Conservation (phyloP, 1,140 invertebrate genomes). For the Drosophila bifasciata region DNA sequence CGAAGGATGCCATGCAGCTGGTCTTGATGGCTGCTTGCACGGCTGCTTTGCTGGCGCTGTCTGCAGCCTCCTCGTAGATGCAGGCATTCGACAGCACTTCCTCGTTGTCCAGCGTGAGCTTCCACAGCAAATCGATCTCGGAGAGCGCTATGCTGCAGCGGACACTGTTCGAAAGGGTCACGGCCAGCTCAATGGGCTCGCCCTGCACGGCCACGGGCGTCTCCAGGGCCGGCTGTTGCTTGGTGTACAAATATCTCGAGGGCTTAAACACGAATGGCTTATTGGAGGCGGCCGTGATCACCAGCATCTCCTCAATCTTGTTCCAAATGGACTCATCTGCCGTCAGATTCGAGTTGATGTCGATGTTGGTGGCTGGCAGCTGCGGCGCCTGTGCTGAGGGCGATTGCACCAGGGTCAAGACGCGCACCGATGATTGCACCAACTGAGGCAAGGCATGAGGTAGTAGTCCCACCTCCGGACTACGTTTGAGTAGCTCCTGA, state of each 20-base stretch:
- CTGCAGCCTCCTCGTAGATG: conserved; percentile 74
- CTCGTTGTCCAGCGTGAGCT: conserved; percentile 85
- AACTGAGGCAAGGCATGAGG: conserved; percentile 76
- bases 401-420: conserved; percentile 79
- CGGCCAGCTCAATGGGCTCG: conserved; percentile 92
- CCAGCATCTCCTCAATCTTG: conserved; percentile 91
- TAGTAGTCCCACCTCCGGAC: conserved; percentile 71
- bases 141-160: conserved; percentile 58
- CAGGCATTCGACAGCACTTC: conserved; percentile 81
- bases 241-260: conserved; percentile 89
- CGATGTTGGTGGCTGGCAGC: conserved; percentile 89
- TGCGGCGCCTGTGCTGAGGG: conserved; percentile 85
- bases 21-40: conserved; percentile 79
- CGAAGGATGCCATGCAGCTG: conserved; percentile 84
- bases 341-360: conserved; percentile 84
- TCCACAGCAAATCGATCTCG: conserved; percentile 91
- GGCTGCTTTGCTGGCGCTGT: conserved; percentile 65
- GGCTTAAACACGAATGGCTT: conserved; percentile 92
- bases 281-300: conserved; percentile 88
- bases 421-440: conserved; percentile 74
- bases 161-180: conserved; percentile 89
- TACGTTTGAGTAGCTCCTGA: conserved; percentile 71
- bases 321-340: conserved; percentile 86
- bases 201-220: conserved; percentile 89
- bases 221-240: conserved; percentile 87